phyloP scores from a whole-genome alignment of 2,797 vertebrate genomes.

The Gymnodraco acuticeps region DNA sequence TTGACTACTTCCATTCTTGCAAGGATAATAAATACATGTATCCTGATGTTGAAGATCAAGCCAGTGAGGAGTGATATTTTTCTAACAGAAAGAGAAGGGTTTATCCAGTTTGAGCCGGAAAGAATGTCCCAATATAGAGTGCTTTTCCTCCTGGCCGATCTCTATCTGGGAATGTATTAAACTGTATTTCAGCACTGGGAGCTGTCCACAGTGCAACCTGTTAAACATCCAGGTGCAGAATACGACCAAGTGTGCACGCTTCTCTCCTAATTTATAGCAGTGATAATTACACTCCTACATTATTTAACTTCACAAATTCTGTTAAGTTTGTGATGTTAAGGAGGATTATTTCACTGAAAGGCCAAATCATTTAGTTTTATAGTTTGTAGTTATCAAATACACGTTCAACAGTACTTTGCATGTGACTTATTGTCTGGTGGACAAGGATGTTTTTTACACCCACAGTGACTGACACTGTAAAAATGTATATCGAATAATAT shows the following conservation, averaged over 20 bases:
- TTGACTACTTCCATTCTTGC: too few species aligned
- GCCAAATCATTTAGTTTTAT: not conserved
- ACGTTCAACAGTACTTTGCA: not conserved
- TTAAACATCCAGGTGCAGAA: not conserved
- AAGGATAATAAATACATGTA: too few species aligned
- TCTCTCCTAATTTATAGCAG: not conserved
- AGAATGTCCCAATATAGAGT: not conserved
- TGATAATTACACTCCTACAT: not conserved
- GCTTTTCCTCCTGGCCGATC: not conserved
- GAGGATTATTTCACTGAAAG: not conserved
- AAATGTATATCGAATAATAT: not conserved
- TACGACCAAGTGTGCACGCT: not conserved
- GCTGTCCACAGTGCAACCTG: conserved; percentile 33
- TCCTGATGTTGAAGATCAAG: too few species aligned
- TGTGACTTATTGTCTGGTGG: not conserved
- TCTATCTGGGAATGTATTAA: not conserved
- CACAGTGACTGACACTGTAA: not conserved
- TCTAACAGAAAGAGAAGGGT: too few species aligned
- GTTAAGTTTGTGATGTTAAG: not conserved
- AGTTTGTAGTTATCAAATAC: not conserved
- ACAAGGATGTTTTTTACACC: not conserved
- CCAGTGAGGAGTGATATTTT: too few species aligned
- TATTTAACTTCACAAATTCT: not conserved
- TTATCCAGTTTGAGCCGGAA: not conserved
- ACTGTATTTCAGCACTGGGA: conserved; percentile 38